Evolutionary conservation across 1,140 invertebrate species (phyloP).

Genomic region (Triops longicaudatus): DNA sequence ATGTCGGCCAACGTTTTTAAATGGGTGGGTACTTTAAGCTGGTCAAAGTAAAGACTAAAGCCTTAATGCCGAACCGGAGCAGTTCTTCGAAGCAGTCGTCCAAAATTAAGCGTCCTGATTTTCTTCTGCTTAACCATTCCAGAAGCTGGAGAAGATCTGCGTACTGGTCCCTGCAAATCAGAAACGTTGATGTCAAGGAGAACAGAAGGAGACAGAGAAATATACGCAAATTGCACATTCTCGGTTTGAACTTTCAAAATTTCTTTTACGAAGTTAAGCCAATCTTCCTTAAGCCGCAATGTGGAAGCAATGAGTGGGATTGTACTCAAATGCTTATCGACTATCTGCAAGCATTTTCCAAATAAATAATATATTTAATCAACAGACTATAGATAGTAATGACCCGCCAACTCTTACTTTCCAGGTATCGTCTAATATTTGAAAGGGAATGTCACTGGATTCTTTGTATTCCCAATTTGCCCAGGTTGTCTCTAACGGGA

Average conservation of each 20-base stretch:
- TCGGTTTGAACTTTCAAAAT: background rate
- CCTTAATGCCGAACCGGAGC: background rate
- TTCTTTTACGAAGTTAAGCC: background rate
- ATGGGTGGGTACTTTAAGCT: background rate
- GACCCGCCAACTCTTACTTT: background rate
- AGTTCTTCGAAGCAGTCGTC: background rate
- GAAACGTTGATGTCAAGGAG: background rate
- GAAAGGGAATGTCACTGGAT: background rate
- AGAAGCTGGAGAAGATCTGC: background rate
- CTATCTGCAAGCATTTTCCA: background rate
- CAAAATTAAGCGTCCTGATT: background rate
- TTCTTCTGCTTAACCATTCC: background rate
- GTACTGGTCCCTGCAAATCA: background rate
- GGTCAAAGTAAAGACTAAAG: background rate
- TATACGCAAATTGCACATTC: background rate
- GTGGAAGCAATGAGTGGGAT: background rate
- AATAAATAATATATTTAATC: background rate
- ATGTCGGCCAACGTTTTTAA: background rate
- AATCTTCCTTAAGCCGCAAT: background rate
- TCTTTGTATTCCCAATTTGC: background rate
- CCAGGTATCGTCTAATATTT: background rate
- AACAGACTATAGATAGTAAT: too few species aligned
- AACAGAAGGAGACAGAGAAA: background rate
- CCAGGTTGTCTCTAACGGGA: background rate
- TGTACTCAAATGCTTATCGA: background rate